phyloP scores from a whole-genome alignment of 2,797 vertebrate genomes.

The Steatocranus sp. region DNA sequence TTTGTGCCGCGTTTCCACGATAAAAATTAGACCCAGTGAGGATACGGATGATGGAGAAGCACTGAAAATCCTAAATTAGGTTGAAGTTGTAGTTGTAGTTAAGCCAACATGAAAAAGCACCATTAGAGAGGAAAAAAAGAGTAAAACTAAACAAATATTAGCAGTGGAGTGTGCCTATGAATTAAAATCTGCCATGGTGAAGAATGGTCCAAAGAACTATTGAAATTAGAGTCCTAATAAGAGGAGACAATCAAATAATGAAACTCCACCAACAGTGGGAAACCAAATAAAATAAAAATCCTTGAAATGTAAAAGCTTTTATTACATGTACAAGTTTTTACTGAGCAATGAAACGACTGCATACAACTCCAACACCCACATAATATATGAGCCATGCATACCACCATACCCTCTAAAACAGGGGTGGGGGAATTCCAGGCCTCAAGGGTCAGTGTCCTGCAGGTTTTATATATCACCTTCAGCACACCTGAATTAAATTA shows the following conservation, averaged over 20 bases:
- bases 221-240: background rate
- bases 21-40: background rate
- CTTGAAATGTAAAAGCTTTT: background rate
- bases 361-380: background rate
- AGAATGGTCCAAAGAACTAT: background rate
- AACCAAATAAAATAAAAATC: background rate
- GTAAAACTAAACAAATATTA: background rate
- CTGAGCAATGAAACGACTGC: background rate
- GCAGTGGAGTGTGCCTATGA: background rate
- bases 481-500: background rate
- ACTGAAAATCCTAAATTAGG: background rate
- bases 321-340: background rate
- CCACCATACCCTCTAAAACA: background rate
- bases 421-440: background rate
- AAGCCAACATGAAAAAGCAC: background rate
- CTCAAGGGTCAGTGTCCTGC: background rate
- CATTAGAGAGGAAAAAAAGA: background rate
- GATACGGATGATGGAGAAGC: background rate
- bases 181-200: background rate
- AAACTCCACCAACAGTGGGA: background rate
- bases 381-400: background rate
- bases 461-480: background rate
- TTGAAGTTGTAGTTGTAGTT: background rate
- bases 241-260: background rate
- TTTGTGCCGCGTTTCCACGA: background rate